A percentile compares a stretch with the other conserved stretches of the same genome.
phyloP scores from a whole-genome alignment of 1,140 invertebrate genomes.

The Eumaeus atala region DNA sequence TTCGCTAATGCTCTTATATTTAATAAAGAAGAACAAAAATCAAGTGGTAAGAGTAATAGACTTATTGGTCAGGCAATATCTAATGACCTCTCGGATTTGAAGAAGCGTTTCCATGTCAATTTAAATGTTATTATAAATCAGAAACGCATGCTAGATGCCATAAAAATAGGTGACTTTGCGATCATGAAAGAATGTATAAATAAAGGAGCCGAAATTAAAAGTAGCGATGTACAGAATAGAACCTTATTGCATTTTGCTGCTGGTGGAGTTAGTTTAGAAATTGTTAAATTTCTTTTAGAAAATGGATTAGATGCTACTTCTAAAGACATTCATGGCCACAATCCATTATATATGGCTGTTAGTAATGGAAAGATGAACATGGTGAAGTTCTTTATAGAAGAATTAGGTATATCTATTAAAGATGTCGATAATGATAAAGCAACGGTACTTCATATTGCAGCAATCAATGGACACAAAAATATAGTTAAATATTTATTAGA shows the following conservation, averaged over 20 bases:
- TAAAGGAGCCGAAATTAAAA: constrained; percentile 9
- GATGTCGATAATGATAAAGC: neutral
- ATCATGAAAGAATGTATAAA: neutral
- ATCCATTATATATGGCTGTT: neutral
- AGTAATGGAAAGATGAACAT: neutral
- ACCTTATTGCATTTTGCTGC: constrained; percentile 9
- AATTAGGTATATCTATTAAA: neutral
- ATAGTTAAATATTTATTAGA: constrained; percentile 3
- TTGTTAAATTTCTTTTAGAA: constrained; percentile 3
- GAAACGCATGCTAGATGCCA: neutral
- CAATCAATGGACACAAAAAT: neutral
- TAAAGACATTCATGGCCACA: constrained; percentile 4
- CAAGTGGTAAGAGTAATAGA: neutral
- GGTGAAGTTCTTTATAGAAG: constrained; percentile 4
- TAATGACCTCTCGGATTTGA: neutral
- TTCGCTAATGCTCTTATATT: neutral
- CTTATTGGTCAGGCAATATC: neutral
- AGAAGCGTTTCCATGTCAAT: neutral
- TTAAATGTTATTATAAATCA: neutral
- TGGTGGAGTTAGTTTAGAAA: constrained; percentile 1
- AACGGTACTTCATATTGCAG: constrained; percentile 4
- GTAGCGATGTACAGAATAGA: neutral
- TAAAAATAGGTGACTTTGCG: constrained; percentile 1
- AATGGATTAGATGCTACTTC: constrained; percentile 2
- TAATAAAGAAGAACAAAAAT: neutral